phyloP scores from a whole-genome alignment of 2,113 vertebrate species.

The Nestor notabilis region DNA sequence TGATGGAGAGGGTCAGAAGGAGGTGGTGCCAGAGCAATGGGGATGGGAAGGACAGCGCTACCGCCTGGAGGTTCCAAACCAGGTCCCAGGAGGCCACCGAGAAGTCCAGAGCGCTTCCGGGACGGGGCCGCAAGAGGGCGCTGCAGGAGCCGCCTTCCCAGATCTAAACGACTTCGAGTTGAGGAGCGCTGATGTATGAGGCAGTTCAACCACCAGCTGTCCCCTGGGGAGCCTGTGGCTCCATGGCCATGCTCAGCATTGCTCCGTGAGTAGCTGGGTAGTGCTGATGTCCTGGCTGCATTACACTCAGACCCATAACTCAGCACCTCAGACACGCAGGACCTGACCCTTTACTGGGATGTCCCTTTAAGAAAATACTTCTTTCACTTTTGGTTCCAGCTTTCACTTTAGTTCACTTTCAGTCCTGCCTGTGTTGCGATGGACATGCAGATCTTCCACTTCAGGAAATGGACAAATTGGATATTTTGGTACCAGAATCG shows the following conservation, averaged over 20 bases:
- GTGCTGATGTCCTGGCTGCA: not conserved
- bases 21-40: not conserved
- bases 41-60: not conserved
- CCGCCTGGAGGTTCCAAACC: not conserved
- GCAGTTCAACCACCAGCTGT: fast-evolving
- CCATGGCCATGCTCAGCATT: fast-evolving
- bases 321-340: not conserved
- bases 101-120: too few species aligned
- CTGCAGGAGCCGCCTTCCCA: not conserved
- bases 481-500: not conserved
- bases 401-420: not conserved
- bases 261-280: not conserved
- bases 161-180: fast-evolving
- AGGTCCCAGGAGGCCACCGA: too few species aligned
- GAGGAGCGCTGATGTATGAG: not conserved
- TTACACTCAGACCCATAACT: not conserved
- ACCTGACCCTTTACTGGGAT: not conserved
- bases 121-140: not conserved
- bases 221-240: fast-evolving
- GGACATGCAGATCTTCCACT: not conserved
- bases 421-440: not conserved
- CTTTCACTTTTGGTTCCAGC: not conserved
- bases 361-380: not conserved
- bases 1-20: not conserved
- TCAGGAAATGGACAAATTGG: not conserved